Evolutionary conservation across 2,113 vertebrate species (phyloP), one percentile per base, ranked within the genome.

Genomic region (Leuciscus idus): DNA sequence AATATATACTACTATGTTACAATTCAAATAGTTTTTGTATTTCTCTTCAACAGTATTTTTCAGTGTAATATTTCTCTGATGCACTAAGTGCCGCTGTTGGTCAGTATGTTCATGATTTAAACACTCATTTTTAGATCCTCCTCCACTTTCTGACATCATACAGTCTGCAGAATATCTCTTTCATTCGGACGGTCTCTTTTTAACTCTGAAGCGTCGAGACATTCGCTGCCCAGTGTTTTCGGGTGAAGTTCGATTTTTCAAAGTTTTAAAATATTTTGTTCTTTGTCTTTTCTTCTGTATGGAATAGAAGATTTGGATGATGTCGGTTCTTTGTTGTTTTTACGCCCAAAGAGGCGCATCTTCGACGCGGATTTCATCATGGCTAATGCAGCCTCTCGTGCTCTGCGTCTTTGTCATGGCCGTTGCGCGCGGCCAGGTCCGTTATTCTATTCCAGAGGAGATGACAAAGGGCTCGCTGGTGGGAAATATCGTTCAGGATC

Each of bases 51-150:
- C 26, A 64, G 4, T 36, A 68, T 26, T n/a, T 46, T 4, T 36
- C 1, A 11, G 2, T 96, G 95, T 94, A 86, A 6, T 94, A 89
- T 92, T 93, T 82, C 5, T 46, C 7, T 90, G 94, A 92, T 92
- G 96, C 97, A 96, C 92, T 92, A 85, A 90, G 96, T 93, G 96
- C 94, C 96, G 96, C 96, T 97, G 96, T 97, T 94, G 95, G 92
- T 94, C 94, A 96, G 90, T 93, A 91, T 87, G 77, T 87, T 17
- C 10, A 4, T 9, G 68, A 10, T 72, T 72, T 43, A 43, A 43
- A 12, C 68, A 43, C 1, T 23, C 9, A 3, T 48, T 78, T 43
- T 57, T 57, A 46, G 50, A 74, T 73, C 61, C 48, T 61, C 72
- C 75, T 83, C 21, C 43, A 76, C 52, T 86, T 76, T 36, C 43